These are phyloP conservation scores for Anisognathus igniventris DNA, from an alignment of 2,797 vertebrate species.

Conservation along the genomic window DNA sequence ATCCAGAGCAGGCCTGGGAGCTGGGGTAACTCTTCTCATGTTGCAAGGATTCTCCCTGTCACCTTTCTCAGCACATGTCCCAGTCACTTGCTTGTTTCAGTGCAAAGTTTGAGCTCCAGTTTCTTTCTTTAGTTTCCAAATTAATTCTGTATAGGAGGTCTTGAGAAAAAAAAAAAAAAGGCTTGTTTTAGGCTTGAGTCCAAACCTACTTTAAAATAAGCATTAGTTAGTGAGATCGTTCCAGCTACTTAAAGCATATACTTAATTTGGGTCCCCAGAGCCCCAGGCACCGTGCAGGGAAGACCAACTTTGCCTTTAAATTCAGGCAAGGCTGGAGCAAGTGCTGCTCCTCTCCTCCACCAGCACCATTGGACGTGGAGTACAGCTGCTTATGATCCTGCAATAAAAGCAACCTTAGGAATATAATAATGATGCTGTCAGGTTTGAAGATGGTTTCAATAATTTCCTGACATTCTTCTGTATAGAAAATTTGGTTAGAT, in stretches of 20 bases:
- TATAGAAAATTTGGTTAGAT: not conserved
- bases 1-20: not conserved
- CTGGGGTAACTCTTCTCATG: not conserved
- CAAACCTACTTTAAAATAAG: not conserved
- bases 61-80: not conserved
- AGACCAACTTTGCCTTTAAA: not conserved
- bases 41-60: not conserved
- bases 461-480: not conserved
- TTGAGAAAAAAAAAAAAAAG: not conserved
- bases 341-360: not conserved
- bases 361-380: accelerated
- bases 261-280: not conserved
- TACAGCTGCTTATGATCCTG: not conserved
- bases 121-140: not conserved
- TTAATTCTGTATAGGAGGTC: not conserved
- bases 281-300: not conserved
- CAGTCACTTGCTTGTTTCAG: not conserved
- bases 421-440: not conserved
- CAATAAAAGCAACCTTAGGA: not conserved
- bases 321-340: not conserved
- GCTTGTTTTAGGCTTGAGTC: not conserved
- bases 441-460: not conserved
- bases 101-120: not conserved
- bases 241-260: not conserved
- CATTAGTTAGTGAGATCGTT: not conserved